Conservation (phyloP, 2,113 vertebrate genomes). For the Collichthys lucidus region DNA sequence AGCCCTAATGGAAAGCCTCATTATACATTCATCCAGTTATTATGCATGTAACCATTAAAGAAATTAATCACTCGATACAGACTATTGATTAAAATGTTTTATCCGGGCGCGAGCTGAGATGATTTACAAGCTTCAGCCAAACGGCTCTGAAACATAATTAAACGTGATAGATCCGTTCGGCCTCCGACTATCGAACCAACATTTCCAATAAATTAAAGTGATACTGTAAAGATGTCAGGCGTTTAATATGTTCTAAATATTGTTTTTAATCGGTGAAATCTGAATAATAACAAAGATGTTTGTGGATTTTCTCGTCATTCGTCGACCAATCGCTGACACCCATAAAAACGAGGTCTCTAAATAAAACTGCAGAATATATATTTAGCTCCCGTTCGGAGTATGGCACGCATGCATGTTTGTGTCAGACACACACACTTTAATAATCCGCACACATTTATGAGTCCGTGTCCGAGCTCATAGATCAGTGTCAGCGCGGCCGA, state of each 20-base stretch:
- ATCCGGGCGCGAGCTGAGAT: conserved; percentile 14
- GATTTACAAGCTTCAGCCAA: conserved; percentile 26
- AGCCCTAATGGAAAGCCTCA: not conserved
- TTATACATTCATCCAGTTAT: conserved; percentile 19
- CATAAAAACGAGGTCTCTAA: not conserved
- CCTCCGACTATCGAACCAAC: conserved; percentile 5
- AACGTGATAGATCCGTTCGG: conserved; percentile 7
- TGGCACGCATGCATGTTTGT: conserved; percentile 1
- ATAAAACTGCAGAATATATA: not conserved
- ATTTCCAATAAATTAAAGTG: conserved; percentile 5
- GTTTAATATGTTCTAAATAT: not conserved
- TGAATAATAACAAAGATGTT: not conserved
- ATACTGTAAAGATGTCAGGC: not conserved
- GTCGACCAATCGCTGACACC: not conserved
- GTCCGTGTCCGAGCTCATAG: conserved; percentile 52
- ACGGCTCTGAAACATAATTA: conserved; percentile 11
- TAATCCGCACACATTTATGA: conserved; percentile 59
- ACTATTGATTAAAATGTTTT: conserved; percentile 33
- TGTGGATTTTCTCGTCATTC: not conserved
- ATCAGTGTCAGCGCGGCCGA: conserved; percentile 58
- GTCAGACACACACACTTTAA: conserved; percentile 37
- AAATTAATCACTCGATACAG: conserved; percentile 32
- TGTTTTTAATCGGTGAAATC: not conserved
- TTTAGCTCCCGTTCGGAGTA: not conserved
- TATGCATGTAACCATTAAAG: conserved; percentile 21